Conservation (phyloP, 1,140 invertebrate species). For the Propsilocerus akamusi region DNA sequence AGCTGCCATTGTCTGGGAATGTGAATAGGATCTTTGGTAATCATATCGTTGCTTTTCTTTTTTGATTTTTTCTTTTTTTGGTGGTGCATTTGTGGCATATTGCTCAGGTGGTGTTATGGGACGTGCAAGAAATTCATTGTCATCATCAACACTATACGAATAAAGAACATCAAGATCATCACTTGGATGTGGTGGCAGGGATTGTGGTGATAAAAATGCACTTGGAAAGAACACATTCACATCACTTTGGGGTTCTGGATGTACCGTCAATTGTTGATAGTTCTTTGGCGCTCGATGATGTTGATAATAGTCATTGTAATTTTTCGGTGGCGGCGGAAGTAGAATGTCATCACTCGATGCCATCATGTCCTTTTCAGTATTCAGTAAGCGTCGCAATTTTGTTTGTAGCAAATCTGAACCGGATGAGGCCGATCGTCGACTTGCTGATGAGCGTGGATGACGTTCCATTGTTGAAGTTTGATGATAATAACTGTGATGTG, state of each 20-base stretch:
- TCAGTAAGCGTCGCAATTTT: slow-evolving; percentile 52
- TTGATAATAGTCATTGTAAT: neutral
- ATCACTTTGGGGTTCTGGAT: slow-evolving; percentile 6
- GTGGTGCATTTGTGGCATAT: slow-evolving; percentile 30
- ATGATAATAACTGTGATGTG: slow-evolving; percentile 23
- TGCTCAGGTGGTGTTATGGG: slow-evolving; percentile 43
- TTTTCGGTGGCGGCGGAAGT: neutral
- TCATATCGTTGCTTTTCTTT: slow-evolving; percentile 9
- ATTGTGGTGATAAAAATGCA: slow-evolving; percentile 19
- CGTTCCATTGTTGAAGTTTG: slow-evolving; percentile 19
- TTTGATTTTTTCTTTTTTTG: slow-evolving; percentile 14
- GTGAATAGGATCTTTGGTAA: slow-evolving; percentile 39
- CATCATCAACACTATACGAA: slow-evolving; percentile 11
- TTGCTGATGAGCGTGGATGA: slow-evolving; percentile 16
- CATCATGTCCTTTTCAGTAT: slow-evolving; percentile 29
- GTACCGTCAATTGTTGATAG: slow-evolving; percentile 6
- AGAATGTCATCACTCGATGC: neutral
- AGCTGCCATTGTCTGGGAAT: slow-evolving; percentile 34
- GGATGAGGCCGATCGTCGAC: slow-evolving; percentile 11
- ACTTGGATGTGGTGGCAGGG: slow-evolving; percentile 14
- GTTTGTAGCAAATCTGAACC: slow-evolving; percentile 53
- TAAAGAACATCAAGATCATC: slow-evolving; percentile 11
- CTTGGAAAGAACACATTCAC: slow-evolving; percentile 13
- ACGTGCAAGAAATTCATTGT: slow-evolving; percentile 22
- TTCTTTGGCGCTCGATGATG: neutral